phyloP scores from a whole-genome alignment of 2,797 vertebrate species.

The Macropodus opercularis region DNA sequence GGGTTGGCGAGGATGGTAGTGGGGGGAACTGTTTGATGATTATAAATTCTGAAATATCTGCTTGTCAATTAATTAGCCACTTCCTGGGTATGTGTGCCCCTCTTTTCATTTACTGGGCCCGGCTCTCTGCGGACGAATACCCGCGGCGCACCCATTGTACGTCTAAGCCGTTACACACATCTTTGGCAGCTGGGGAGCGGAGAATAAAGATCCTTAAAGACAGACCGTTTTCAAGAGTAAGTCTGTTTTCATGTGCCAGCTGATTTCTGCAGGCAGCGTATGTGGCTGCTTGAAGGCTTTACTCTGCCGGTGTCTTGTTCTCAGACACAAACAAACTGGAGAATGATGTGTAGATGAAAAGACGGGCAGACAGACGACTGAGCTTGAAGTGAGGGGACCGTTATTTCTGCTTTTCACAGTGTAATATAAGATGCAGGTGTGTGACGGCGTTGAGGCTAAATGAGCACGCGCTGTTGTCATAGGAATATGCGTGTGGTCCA shows the following conservation, averaged over 20 bases:
- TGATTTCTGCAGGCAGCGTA: constrained; percentile 51
- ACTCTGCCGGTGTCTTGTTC: constrained; percentile 38
- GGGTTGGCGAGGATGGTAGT: constrained; percentile 71
- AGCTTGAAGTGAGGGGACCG: constrained; percentile 57
- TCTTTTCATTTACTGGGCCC: constrained; percentile 67
- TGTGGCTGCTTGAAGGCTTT: constrained; percentile 59
- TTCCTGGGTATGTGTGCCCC: constrained; percentile 61
- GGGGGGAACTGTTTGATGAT: constrained; percentile 83
- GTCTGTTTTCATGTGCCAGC: constrained; percentile 41
- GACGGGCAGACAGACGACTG: constrained; percentile 42
- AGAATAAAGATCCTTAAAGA: constrained; percentile 73
- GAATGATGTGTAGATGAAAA: constrained; percentile 54
- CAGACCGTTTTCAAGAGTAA: constrained; percentile 61
- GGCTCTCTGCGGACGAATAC: constrained; percentile 71
- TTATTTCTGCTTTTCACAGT: constrained; percentile 51
- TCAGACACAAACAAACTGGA: constrained; percentile 51
- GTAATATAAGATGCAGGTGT: constrained; percentile 13
- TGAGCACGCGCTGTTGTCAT: constrained; percentile 3
- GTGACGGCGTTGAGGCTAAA: constrained; percentile 37
- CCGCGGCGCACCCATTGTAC: constrained; percentile 61
- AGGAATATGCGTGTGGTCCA: no score
- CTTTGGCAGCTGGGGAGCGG: constrained; percentile 50
- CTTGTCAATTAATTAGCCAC: constrained; percentile 83
- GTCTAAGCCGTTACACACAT: constrained; percentile 62
- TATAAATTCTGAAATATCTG: constrained; percentile 80